Percentiles rank a stretch among this genome's conserved stretches.
phyloP scores from a whole-genome alignment of 53 echinoderm and acorn worm genomes.

The Actinopyga echinites region DNA sequence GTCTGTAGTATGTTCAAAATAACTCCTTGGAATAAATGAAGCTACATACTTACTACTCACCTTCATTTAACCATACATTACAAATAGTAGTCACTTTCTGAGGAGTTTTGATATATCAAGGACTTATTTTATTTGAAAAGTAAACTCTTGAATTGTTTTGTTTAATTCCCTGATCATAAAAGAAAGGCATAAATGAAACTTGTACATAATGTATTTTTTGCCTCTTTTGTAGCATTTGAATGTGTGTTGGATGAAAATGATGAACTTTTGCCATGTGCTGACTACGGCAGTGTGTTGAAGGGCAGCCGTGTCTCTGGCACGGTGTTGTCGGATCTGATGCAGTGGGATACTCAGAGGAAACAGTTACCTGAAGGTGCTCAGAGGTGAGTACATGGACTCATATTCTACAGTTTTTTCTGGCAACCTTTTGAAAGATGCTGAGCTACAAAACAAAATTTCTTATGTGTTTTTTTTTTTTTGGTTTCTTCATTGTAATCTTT shows the following conservation, averaged over 20 bases:
- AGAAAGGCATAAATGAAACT: too few relatives aligned
- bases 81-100: too few relatives aligned
- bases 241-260: slow-evolving; percentile 79
- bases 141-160: too few relatives aligned
- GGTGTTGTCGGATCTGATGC: slow-evolving; percentile 93
- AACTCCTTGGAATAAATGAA: too few relatives aligned
- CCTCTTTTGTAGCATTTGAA: slow-evolving; percentile 74
- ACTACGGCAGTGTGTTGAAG: slow-evolving; percentile 86
- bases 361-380: slow-evolving; percentile 88
- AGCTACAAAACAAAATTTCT: not conserved
- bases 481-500: too few relatives aligned
- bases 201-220: too few relatives aligned
- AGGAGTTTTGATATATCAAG: too few relatives aligned
- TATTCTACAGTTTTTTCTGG: not conserved
- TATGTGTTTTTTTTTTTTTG: not conserved
- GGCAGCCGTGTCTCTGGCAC: slow-evolving; percentile 61
- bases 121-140: too few relatives aligned
- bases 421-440: not conserved
- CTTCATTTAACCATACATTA: too few relatives aligned
- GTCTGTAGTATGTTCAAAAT: too few relatives aligned
- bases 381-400: slow-evolving; percentile 54
- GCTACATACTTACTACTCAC: too few relatives aligned
- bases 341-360: slow-evolving; percentile 94
- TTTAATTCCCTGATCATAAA: too few relatives aligned
- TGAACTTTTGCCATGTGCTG: slow-evolving; percentile 76